Base-by-base conservation (phyloP, 1,140 invertebrate species). In the Alviniconcha marisindica region DNA sequence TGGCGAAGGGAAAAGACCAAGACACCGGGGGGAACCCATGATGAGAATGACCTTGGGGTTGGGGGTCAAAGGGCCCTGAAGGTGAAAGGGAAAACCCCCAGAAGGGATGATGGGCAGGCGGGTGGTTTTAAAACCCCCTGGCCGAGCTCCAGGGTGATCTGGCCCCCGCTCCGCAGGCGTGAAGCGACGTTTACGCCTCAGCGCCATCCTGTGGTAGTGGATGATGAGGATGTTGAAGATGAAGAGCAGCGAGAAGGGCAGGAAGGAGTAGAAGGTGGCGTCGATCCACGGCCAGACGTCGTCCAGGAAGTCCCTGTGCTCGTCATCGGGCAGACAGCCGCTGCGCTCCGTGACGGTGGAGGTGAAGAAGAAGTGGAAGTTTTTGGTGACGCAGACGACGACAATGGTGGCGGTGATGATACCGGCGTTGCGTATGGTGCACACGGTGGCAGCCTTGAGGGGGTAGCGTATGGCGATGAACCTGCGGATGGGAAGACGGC, bases 201-300 rank as follows among this genome's bases (percentile, higher is more conserved):
- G 63, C 1, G 89, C 89, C 51, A 85, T 86, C 31, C 83, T 81
- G 69, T 89, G 83, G 69, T 86, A 85, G 14, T 82, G 66, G 24
- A 91, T 88, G 63, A 92, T 91, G n/a, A 91, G 81, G 31, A 87
- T 78, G 78, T 92, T 92, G 54, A 92, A 89, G 31, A 89, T 82
- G 28, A 91, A 73, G 14, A 92, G 80, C 12, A 90, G 63, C 3
- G 85, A 66, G 51, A 91, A 89, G 15, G 91, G 91, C 33, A 89
- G 42, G 77, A 89, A 91, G 21, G 88, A 90, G 71, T 92, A 92
- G 21, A 91, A 69, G 14, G 85, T 80, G 14, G 89, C 90, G 82
- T 92, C 91, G n/a, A 92, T 82, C 88, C 88, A 90, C 38, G 90
- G 89, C 85, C 89, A 89, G 5, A 90, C 74, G 2, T 77, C 51